phyloP scores from a whole-genome alignment of 2,113 vertebrate species.

The Illadopsis cleaveri region DNA sequence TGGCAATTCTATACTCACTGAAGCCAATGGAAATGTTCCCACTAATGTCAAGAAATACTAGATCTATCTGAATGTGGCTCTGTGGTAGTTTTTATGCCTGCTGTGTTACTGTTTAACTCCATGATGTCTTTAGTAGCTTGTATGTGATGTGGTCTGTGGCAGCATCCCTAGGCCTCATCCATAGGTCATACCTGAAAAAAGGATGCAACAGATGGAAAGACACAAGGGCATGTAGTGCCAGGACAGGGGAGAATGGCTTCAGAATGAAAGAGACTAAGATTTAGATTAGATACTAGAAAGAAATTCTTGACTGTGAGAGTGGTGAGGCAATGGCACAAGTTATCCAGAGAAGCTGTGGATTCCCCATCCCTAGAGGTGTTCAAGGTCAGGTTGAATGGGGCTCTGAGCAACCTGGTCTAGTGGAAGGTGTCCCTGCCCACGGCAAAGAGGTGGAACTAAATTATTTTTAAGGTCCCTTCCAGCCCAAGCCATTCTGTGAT shows the following conservation, averaged over 20 bases:
- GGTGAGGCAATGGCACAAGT: neutral
- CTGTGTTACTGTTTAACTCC: neutral
- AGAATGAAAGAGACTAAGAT: neutral
- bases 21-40: slow-evolving; percentile 8
- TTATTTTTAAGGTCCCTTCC: neutral
- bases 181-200: neutral
- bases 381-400: neutral
- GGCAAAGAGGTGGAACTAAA: neutral
- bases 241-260: neutral
- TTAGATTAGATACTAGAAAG: neutral
- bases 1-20: neutral
- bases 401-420: neutral
- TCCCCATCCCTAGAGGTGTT: neutral
- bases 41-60: neutral
- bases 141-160: neutral
- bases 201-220: neutral
- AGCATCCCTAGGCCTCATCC: neutral
- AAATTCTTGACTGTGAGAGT: neutral
- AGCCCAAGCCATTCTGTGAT: neutral
- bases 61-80: neutral
- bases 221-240: no score
- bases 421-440: neutral
- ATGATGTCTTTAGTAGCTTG: neutral
- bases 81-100: neutral
- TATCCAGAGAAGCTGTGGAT: neutral